Percentiles rank a stretch among this genome's conserved stretches.
These are phyloP conservation scores for Oryctes rhinoceros DNA, from an alignment of 1,140 invertebrate genomes.

Conservation along the genomic window DNA sequence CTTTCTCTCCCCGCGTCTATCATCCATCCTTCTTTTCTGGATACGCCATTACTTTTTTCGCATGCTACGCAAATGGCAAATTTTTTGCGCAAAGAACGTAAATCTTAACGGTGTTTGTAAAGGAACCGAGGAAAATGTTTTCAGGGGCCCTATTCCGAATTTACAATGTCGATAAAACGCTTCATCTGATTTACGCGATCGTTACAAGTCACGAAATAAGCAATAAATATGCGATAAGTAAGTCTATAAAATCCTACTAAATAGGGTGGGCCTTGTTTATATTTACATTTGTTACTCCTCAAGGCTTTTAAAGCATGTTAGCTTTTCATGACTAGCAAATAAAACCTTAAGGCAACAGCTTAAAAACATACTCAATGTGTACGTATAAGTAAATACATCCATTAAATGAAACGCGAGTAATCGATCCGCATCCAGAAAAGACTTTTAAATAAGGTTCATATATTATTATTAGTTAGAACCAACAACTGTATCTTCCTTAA, in stretches of 20 bases:
- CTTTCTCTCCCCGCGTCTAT: not conserved
- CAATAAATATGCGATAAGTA: constrained; percentile 13
- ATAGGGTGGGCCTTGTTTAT: not conserved
- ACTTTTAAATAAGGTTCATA: too few relatives aligned
- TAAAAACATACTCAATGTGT: too few relatives aligned
- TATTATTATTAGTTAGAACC: too few relatives aligned
- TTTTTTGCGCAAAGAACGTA: not conserved
- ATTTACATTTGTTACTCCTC: not conserved
- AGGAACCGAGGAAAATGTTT: not conserved
- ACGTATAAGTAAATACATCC: too few relatives aligned
- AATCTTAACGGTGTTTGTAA: constrained; percentile 21
- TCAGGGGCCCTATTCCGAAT: not conserved
- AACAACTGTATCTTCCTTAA: too few relatives aligned
- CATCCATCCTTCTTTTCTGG: not conserved
- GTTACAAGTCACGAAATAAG: constrained; percentile 26
- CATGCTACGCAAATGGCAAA: not conserved
- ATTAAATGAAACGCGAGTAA: too few relatives aligned
- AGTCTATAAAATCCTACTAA: constrained; percentile 10
- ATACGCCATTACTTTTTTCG: not conserved
- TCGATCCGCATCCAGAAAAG: too few relatives aligned
- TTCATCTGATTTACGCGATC: constrained; percentile 20
- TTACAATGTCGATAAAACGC: constrained; percentile 20
- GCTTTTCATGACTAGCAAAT: too few relatives aligned
- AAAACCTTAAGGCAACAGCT: too few relatives aligned
- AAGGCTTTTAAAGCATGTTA: too few relatives aligned